Evolutionary conservation across 2,797 vertebrate genomes (phyloP), one percentile per base, ranked within the genome.

Genomic region (Sardinella longiceps): DNA sequence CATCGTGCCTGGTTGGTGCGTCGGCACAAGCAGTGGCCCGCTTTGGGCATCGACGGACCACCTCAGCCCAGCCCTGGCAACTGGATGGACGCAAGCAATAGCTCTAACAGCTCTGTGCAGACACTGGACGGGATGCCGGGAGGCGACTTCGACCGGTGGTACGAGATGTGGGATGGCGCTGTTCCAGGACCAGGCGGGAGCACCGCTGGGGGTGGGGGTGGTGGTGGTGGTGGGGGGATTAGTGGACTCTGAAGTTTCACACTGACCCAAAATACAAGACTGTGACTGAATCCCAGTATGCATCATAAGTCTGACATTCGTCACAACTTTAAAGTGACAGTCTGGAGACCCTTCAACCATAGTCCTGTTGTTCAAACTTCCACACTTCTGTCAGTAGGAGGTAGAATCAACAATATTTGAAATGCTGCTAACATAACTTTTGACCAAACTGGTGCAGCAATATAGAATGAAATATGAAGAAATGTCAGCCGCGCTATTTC

Each of bases 81-180:
- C 70, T 23, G 37, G 33, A 77, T 77, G 70, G 70, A 77, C 70
- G 70, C 70, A 18, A 77, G 70, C 37, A 77, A 77, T 7, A 77
- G 70, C 70, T 77, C 70, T 37, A 77, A 6, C 7, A 77, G 70
- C 37, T 77, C 70, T 0, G 18, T 39, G 18, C 70, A 77, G 70
- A 77, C 70, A 20, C 33, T 77, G 70, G 70, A 77, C 14, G 70
- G 70, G 25, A 70, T 70, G 63, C 14, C 30, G 2, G 70, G 70
- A 4, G 70, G 33, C 5, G 70, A 77, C 37, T 77, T 77, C 9
- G 70, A 77, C 37, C 37, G 37, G 20, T 77, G 70, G 70, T 77
- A 77, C 7, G 70, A 77, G 33, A 6, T 77, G 70, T 77, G 70
- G 70, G 70, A 77, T 14, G 70, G 70, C 23, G 33, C 70, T 20